Percentiles rank a stretch among this genome's conserved stretches.
Evolutionary conservation across 2,797 vertebrate genomes (phyloP).

Genomic region (Apogon talboti): DNA sequence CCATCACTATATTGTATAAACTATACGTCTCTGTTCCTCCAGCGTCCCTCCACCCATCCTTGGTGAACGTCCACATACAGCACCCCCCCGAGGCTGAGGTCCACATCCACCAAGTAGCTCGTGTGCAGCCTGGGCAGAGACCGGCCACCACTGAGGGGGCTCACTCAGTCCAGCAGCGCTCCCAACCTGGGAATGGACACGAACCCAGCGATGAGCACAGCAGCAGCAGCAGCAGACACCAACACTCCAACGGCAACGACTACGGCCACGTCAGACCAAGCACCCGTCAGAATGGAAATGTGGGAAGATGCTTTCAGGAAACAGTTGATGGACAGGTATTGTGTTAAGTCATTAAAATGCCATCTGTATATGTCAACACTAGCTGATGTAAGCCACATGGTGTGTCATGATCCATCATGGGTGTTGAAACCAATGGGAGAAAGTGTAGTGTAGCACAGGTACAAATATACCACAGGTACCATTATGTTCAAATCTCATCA

Average conservation of each 20-base stretch:
- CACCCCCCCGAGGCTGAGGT: conserved; percentile 93
- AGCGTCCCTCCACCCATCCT: conserved; percentile 91
- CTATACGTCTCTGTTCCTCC: conserved; percentile 42
- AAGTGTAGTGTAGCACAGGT: conserved; percentile 21
- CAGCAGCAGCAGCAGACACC: conserved; percentile 46
- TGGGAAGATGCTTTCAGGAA: conserved; percentile 92
- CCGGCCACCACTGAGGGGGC: conserved; percentile 81
- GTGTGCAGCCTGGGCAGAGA: conserved; percentile 85
- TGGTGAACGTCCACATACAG: conserved; percentile 95
- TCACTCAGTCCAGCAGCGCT: conserved; percentile 86
- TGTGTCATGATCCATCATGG: neutral
- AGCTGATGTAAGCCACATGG: conserved; percentile 32
- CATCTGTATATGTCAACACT: conserved; percentile 20
- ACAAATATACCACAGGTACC: conserved; percentile 21
- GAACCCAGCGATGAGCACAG: conserved; percentile 72
- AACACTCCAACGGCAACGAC: conserved; percentile 52
- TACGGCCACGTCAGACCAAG: conserved; percentile 51
- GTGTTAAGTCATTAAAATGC: conserved; percentile 22
- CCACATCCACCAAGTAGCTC: conserved; percentile 94
- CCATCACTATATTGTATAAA: conserved; percentile 40
- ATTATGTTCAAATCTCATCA: conserved; percentile 31
- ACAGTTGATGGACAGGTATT: conserved; percentile 91
- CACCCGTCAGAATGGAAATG: conserved; percentile 68
- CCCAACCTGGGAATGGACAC: conserved; percentile 77
- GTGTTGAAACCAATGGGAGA: conserved; percentile 26